phyloP scores from a whole-genome alignment of 2,888 invertebrate genomes.

The Octodonta nipae region DNA sequence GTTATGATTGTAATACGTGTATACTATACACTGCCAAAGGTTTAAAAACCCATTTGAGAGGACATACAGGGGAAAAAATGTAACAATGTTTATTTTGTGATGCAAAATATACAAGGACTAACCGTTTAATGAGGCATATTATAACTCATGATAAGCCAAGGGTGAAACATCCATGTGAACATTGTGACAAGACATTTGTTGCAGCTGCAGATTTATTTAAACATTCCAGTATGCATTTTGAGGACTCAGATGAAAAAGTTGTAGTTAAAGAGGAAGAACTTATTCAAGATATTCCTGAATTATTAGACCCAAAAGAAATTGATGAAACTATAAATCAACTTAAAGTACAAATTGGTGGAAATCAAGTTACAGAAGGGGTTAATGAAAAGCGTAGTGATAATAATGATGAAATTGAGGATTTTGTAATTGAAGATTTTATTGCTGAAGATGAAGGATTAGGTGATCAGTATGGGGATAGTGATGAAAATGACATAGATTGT shows the following conservation, averaged over 20 bases:
- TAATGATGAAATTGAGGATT: conserved; percentile 12
- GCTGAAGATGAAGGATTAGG: conserved; percentile 8
- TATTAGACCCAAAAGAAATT: conserved; percentile 10
- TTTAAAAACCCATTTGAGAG: no score
- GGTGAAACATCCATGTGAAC: conserved; percentile 16
- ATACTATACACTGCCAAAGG: no score
- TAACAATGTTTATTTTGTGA: conserved; percentile 29
- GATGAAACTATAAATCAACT: conserved; percentile 7
- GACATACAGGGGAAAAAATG: no score
- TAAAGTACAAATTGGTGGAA: no score
- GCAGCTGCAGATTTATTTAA: conserved; percentile 16
- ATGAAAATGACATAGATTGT: no score
- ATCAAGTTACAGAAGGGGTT: no score
- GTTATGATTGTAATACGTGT: conserved; percentile 24
- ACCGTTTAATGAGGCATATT: conserved; percentile 30
- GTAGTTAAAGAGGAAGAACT: conserved; percentile 7
- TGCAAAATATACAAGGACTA: conserved; percentile 28
- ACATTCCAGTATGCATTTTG: conserved; percentile 17
- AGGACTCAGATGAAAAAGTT: conserved; percentile 6
- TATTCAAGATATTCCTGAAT: no score
- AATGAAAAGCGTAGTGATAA: no score
- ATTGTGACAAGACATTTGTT: conserved; percentile 16
- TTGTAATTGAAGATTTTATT: conserved; percentile 15
- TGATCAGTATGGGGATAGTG: no score
- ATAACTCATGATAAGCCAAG: conserved; percentile 25